Conservation (phyloP, 2,888 invertebrate genomes). For the Plagodis pulveraria region DNA sequence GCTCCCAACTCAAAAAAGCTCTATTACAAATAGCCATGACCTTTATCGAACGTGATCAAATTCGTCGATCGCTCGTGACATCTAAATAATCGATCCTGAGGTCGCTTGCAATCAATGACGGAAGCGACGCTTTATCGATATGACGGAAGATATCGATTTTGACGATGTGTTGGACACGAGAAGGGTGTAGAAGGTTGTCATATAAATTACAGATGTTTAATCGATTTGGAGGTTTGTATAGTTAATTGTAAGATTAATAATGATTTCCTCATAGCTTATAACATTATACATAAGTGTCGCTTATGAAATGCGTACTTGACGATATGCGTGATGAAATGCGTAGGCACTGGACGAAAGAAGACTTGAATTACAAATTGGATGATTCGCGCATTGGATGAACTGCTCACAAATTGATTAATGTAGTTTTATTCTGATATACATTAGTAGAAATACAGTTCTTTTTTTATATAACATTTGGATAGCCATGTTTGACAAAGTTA, state of each 20-base stretch:
- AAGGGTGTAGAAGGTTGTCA: slow-evolving; percentile 49
- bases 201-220: slow-evolving; percentile 28
- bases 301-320: too few species aligned
- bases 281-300: too few species aligned
- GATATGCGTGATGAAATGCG: too few species aligned
- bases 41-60: slow-evolving; percentile 73
- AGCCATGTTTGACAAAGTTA: too few species aligned
- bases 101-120: slow-evolving; percentile 76
- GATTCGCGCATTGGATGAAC: too few species aligned
- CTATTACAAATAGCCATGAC: slow-evolving; percentile 69
- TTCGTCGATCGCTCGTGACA: slow-evolving; percentile 73
- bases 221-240: slow-evolving; percentile 20
- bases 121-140: slow-evolving; percentile 60
- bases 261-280: too few species aligned
- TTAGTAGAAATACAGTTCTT: too few species aligned
- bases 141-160: slow-evolving; percentile 68
- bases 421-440: too few species aligned
- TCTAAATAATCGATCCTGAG: slow-evolving; percentile 75
- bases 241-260: not conserved
- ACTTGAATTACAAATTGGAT: too few species aligned
- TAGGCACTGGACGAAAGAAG: too few species aligned
- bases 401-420: too few species aligned
- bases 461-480: too few species aligned
- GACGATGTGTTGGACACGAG: slow-evolving; percentile 53
- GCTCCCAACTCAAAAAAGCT: slow-evolving; percentile 39